phyloP scores from a whole-genome alignment of 2,888 invertebrate species.

The Catocala fraxini region DNA sequence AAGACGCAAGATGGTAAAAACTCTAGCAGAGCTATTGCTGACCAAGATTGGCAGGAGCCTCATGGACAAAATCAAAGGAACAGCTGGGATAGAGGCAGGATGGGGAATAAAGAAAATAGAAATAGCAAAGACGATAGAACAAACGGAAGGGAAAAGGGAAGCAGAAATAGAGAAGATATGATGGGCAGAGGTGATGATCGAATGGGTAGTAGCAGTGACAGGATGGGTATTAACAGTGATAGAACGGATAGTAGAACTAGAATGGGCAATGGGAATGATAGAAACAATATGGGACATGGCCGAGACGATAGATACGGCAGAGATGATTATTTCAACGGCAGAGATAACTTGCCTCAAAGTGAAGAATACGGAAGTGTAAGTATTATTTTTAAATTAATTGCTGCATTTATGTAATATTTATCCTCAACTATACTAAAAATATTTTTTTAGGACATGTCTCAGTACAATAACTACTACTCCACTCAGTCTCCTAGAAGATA shows the following conservation, averaged over 20 bases:
- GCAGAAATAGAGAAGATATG: constrained; percentile 46
- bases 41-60: constrained; percentile 68
- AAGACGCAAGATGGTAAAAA: constrained; percentile 75
- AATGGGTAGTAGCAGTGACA: constrained; percentile 41
- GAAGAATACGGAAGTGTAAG: constrained; percentile 71
- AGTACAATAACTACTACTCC: constrained; percentile 59
- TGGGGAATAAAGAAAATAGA: constrained; percentile 52
- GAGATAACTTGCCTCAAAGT: constrained; percentile 62
- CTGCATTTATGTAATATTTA: no score
- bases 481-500: constrained; percentile 64
- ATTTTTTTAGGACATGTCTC: constrained; percentile 54
- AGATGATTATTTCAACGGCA: constrained; percentile 52
- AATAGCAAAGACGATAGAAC: constrained; percentile 50
- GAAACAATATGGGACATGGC: constrained; percentile 42
- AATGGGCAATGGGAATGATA: constrained; percentile 23
- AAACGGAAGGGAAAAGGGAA: constrained; percentile 46
- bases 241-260: constrained; percentile 34
- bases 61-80: constrained; percentile 57
- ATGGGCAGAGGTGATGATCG: constrained; percentile 48
- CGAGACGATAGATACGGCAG: constrained; percentile 45
- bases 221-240: constrained; percentile 41
- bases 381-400: constrained; percentile 23
- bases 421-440: neutral
- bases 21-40: constrained; percentile 56
- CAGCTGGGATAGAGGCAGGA: constrained; percentile 56